phyloP scores from a whole-genome alignment of 2,113 vertebrate species.

The Speoplatyrhinus poulsoni region DNA sequence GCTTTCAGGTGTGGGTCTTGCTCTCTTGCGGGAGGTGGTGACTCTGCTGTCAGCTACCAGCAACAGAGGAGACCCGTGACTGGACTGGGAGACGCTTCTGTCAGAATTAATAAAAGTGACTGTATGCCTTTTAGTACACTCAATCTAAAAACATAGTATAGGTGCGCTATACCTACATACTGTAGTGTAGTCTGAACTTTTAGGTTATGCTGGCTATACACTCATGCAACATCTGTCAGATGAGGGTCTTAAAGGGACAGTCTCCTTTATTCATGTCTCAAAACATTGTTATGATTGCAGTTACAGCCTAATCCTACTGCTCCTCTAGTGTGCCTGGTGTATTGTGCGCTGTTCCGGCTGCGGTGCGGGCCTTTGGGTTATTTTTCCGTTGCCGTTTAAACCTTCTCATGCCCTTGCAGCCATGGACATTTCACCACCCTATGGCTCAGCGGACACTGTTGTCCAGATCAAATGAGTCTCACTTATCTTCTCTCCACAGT shows the following conservation, averaged over 20 bases:
- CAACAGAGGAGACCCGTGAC: too few relatives aligned
- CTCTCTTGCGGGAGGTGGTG: too few relatives aligned
- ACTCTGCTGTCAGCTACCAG: too few relatives aligned
- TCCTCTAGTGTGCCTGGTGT: too few relatives aligned
- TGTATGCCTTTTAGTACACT: too few relatives aligned
- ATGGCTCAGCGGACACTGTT: constrained; percentile 2
- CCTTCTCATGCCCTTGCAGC: constrained; percentile 10
- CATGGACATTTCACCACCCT: constrained; percentile 18
- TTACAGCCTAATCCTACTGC: neutral
- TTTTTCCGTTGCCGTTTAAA: constrained; percentile 33
- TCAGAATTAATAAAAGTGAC: too few relatives aligned
- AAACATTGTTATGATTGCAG: neutral
- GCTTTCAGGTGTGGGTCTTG: too few relatives aligned
- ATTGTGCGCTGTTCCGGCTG: too few relatives aligned
- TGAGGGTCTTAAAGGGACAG: constrained; percentile 17
- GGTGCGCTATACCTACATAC: too few relatives aligned
- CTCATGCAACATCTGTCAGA: constrained; percentile 16
- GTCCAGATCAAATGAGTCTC: neutral
- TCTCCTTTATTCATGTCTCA: neutral
- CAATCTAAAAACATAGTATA: too few relatives aligned
- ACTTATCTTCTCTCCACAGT: constrained; percentile 19
- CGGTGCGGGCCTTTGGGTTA: constrained; percentile 5
- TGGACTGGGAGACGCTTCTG: too few relatives aligned
- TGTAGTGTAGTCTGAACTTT: too few relatives aligned
- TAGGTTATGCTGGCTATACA: neutral